Base-by-base conservation (phyloP, 2,888 invertebrate species). In the Dicycla oo region DNA sequence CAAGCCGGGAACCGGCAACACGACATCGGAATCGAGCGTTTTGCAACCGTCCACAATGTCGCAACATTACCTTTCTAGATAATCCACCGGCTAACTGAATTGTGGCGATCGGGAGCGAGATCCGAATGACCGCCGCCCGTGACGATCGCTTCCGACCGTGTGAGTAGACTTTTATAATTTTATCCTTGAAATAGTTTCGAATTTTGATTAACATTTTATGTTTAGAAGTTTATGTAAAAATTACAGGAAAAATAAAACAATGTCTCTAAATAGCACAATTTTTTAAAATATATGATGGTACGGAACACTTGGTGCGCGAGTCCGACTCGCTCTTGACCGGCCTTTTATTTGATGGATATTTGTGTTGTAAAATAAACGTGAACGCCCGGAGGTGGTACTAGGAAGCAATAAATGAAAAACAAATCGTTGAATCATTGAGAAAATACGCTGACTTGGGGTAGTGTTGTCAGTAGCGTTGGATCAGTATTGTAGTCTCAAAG, bases 111-210 rank as follows among this genome's bases (percentile, higher is more conserved):
- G 76, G 78, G 82, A 76, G n/a, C 65, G 64, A 81, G 83, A 81
- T 86, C 84, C 86, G 79, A 83, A 86, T 85, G 83, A 71, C 79
- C 76, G 70, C 84, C 66, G 43, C n/a, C 49, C 78, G 73, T 78
- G 69, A 81, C 79, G 69, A 77, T 65, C 56, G 75, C 79, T 86
- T 83, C 83, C 79, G 83, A 83, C 23, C 43, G 45, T 54, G 72
- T 63, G 66, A 54, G 61, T 63, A 54, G 40, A 43, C 43, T 75
- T 65, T 64, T 54, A 61, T 57, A 61, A 45, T 66, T 45, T 18
- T 65, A 65, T 65, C 75, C 75, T 75, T 82, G 73, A 40, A 69
- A 67, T 43, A 60, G 56, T 69, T 75, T 78, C 34, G 11, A 68
- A 58, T 73, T 73, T 71, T 5, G 26, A 61, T 13, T 54, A 2